Conservation (phyloP, 2,888 invertebrate genomes). For the Ennomos fuscantarius region DNA sequence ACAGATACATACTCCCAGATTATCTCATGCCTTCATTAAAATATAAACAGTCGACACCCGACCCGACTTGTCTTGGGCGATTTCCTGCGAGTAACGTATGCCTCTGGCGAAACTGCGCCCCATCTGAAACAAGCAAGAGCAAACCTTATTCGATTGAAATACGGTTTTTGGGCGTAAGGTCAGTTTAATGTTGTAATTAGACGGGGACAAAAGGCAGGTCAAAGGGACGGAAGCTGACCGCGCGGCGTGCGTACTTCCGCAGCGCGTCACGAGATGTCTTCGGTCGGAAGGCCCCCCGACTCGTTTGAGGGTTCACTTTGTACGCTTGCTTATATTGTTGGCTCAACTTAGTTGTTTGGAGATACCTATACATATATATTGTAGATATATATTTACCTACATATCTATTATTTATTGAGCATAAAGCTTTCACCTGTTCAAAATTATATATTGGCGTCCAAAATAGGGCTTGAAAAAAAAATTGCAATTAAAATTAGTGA, state of each 20-base stretch:
- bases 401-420: too few relatives aligned
- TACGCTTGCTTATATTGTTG: conserved; percentile 41
- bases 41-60: conserved; percentile 51
- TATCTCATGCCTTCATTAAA: conserved; percentile 40
- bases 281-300: conserved; percentile 57
- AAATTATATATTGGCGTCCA: too few relatives aligned
- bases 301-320: conserved; percentile 51
- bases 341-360: conserved; percentile 35
- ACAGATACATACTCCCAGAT: conserved; percentile 36
- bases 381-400: not conserved
- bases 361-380: not conserved
- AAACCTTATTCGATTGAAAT: conserved; percentile 41
- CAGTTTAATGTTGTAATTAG: conserved; percentile 68
- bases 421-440: too few relatives aligned
- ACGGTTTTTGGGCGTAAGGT: conserved; percentile 36
- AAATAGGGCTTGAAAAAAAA: too few relatives aligned
- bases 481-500: too few relatives aligned
- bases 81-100: conserved; percentile 63
- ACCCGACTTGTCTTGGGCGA: conserved; percentile 61
- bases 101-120: conserved; percentile 46
- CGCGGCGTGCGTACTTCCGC: conserved; percentile 71
- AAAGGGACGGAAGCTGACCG: conserved; percentile 81
- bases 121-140: conserved; percentile 49
- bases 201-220: conserved; percentile 69
- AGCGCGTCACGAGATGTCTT: conserved; percentile 65